These are phyloP conservation scores for Enhydra lutris DNA, from an alignment of 2,113 vertebrate genomes.

Conservation along the genomic window DNA sequence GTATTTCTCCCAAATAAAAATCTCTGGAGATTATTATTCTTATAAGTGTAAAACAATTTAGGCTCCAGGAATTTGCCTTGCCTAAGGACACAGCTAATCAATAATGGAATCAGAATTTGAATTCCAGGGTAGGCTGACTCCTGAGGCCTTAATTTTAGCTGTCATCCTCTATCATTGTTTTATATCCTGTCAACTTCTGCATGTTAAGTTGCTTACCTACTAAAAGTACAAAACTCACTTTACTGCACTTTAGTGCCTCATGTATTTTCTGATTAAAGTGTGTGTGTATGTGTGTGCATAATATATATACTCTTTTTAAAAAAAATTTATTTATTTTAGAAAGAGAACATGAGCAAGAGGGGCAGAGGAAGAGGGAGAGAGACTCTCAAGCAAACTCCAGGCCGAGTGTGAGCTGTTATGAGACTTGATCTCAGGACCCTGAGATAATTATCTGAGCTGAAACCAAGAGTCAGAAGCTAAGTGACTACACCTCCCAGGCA, in stretches of 20 bases:
- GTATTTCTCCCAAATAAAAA: conserved; percentile 10
- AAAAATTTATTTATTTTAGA: not conserved
- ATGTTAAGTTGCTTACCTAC: not conserved
- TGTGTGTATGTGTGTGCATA: not conserved
- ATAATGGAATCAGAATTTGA: conserved; percentile 10
- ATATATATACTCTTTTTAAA: not conserved
- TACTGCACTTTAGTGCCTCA: not conserved
- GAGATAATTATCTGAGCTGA: not conserved
- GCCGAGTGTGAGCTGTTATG: not conserved
- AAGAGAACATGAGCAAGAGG: not conserved
- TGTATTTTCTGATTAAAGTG: not conserved
- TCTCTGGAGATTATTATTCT: not conserved
- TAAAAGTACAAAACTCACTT: not conserved
- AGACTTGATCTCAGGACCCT: not conserved
- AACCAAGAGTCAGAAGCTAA: not conserved
- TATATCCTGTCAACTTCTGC: not conserved
- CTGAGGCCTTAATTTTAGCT: not conserved
- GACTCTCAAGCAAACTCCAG: not conserved
- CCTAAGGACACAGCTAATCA: not conserved
- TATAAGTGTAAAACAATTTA: conserved; percentile 17
- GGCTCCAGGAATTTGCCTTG: not conserved
- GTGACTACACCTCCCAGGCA: not conserved
- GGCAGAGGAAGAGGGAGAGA: not conserved
- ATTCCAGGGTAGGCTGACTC: not conserved
- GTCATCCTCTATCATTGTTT: not conserved